Conservation (phyloP, 2,888 invertebrate species). For the Tanypteryx hageni region DNA sequence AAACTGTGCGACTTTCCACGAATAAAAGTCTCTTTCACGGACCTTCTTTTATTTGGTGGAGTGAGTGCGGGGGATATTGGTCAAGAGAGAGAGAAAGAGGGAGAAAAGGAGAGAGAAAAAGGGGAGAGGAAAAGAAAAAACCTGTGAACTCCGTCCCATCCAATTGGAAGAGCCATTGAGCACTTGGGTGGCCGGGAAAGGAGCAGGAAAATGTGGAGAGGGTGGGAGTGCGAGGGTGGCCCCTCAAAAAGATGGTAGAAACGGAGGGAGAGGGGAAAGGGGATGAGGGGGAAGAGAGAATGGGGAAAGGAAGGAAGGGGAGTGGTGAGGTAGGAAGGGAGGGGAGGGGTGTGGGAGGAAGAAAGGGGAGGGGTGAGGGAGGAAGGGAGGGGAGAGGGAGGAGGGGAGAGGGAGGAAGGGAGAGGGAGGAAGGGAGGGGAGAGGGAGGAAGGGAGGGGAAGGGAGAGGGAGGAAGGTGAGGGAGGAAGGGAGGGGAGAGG, state of each 20-base stretch:
- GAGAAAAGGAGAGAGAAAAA: neutral
- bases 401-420: too few species aligned
- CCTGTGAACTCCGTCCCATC: constrained; percentile 60
- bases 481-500: too few species aligned
- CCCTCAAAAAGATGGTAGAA: too few species aligned
- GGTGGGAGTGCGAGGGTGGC: too few species aligned
- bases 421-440: too few species aligned
- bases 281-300: neutral
- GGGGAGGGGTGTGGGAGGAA: neutral
- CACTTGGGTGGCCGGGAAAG: constrained; percentile 50
- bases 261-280: too few species aligned
- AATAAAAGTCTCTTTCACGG: neutral
- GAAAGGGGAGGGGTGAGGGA: too few species aligned
- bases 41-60: neutral
- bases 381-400: too few species aligned
- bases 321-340: neutral
- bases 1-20: neutral
- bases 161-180: constrained; percentile 36
- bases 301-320: too few species aligned
- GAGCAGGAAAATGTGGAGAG: neutral
- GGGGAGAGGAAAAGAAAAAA: neutral
- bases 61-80: neutral
- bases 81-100: neutral
- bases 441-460: neutral
- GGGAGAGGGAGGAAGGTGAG: neutral